Percentiles rank a stretch among this genome's conserved stretches.
Evolutionary conservation across 2,888 invertebrate species (phyloP).

Genomic region (Agriopis leucophaearia): DNA sequence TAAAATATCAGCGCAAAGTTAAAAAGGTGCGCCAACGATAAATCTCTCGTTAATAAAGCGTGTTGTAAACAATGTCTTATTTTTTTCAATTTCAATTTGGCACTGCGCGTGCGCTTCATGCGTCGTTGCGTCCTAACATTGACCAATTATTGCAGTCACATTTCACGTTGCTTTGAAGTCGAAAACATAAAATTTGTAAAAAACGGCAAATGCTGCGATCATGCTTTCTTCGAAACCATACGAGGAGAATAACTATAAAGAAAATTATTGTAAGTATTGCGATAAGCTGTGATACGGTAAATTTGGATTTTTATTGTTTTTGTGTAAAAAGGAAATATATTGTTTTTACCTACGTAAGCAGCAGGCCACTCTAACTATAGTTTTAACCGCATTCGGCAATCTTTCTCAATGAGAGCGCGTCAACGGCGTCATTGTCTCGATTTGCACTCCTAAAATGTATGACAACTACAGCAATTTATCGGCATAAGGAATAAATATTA

Average conservation of each 20-base stretch:
- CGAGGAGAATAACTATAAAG: slow-evolving; percentile 21
- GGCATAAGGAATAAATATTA: neutral
- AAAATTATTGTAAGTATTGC: slow-evolving; percentile 15
- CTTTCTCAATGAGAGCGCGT: too few species aligned
- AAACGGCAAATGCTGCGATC: slow-evolving; percentile 54
- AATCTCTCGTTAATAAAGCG: slow-evolving; percentile 78
- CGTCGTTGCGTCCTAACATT: slow-evolving; percentile 63
- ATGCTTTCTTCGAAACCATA: slow-evolving; percentile 57
- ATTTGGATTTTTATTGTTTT: slow-evolving; percentile 21
- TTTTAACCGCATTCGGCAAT: too few species aligned
- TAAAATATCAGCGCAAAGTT: slow-evolving; percentile 54
- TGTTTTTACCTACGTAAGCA: neutral
- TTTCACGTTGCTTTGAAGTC: slow-evolving; percentile 67
- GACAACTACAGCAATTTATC: too few species aligned
- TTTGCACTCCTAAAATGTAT: too few species aligned
- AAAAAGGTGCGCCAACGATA: slow-evolving; percentile 65
- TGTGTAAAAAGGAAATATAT: neutral
- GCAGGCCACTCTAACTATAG: neutral
- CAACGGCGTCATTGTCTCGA: too few species aligned
- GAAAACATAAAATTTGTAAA: slow-evolving; percentile 60
- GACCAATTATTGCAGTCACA: slow-evolving; percentile 67
- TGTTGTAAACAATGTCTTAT: slow-evolving; percentile 72
- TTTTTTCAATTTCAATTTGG: slow-evolving; percentile 72
- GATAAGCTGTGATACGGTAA: slow-evolving; percentile 19
- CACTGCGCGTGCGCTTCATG: slow-evolving; percentile 60